Evolutionary conservation across 1,140 invertebrate species (phyloP), one percentile per base, ranked within the genome.

Genomic region (Bombus huntii): DNA sequence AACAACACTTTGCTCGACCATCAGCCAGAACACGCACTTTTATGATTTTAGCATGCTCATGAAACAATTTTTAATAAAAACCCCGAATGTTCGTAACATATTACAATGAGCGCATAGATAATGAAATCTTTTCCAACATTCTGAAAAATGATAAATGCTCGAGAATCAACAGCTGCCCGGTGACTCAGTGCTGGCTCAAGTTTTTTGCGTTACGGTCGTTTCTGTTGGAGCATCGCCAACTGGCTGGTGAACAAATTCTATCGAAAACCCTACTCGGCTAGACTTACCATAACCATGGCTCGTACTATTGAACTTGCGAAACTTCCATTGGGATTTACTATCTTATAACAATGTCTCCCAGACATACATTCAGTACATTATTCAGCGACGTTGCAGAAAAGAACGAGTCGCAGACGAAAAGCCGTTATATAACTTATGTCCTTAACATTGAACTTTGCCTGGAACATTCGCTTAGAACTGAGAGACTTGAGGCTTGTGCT

Each of bases 141-240:
- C 78, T 28, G 47, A 74, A 79, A 79, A 44, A 80, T 59, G n/a
- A 70, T 81, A 74, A 85, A 83, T 83, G 82, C 80, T 81, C 76
- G 80, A 87, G 86, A 89, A 89, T 90, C 88, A 90, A 90, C 89
- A 89, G 81, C 87, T 85, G 83, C 85, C 72, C 42, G 88, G 78
- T 90, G 89, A 90, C 59, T 90, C 89, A 90, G 68, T 73, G 66
- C 73, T 47, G 84, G 72, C 74, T 86, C 74, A 78, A 77, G 47
- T 76, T 86, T 83, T 66, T 86, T 57, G n/a, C 3, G 44, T 42
- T 81, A 47, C 25, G 28, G 31, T 15, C 44, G 74, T 78, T 77
- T 76, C 42, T 44, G 71, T 75, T 87, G 86, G 86, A 80, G 57
- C 57, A 31, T 68, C 75, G 86, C 86, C 86, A 87, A 87, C 70